Percentiles rank a stretch among this genome's conserved stretches.
Evolutionary conservation across 92 coral and sea anemone species (phyloP).

Genomic region (Actinernus sp.): DNA sequence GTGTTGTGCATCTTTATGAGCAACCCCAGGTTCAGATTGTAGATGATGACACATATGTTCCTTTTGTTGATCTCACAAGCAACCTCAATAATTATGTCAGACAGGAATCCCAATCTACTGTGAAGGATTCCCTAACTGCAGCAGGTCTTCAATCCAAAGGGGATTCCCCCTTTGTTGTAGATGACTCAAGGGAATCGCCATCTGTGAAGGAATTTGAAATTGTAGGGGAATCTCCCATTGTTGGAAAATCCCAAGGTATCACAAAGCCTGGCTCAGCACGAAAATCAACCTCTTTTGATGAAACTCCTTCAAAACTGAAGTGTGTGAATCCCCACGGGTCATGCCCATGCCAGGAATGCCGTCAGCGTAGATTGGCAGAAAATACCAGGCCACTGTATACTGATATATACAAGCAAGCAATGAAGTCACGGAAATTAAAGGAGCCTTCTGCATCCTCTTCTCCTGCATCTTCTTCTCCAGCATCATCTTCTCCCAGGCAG

Average conservation of each 20-base stretch:
- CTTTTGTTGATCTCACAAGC: no score
- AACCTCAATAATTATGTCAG: no score
- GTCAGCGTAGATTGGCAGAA: neutral
- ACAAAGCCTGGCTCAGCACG: neutral
- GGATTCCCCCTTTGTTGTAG: neutral
- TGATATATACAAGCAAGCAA: neutral
- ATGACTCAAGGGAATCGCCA: neutral
- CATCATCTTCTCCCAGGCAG: no score
- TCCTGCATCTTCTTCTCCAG: no score
- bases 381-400: neutral
- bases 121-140: no score
- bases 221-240: neutral
- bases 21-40: neutral
- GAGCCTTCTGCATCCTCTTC: neutral
- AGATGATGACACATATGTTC: no score
- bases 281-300: neutral
- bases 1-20: neutral
- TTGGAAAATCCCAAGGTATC: neutral
- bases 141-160: no score
- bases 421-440: neutral
- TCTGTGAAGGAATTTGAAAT: neutral
- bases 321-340: neutral
- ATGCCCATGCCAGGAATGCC: slow-evolving; percentile 4
- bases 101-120: no score
- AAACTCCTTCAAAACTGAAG: neutral